Evolutionary conservation across 2,888 invertebrate species (phyloP), one percentile per base, ranked within the genome.

Genomic region (Ophraella communa): DNA sequence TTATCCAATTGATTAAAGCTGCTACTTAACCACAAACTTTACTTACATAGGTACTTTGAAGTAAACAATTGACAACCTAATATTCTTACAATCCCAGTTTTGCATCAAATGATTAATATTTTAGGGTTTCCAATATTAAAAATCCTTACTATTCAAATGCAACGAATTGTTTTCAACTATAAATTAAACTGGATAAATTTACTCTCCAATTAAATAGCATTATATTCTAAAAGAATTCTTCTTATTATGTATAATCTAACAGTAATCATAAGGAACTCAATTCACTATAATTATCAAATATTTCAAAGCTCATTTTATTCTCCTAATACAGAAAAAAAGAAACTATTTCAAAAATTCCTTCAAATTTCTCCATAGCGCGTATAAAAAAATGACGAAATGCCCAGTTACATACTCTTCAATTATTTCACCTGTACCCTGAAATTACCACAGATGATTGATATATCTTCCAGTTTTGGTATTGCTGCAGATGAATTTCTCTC

Each of bases 401-500:
- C 39, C 14, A 4, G 39, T 39, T 39, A 39, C 17, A 39, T 39
- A 39, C 17, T 39, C 17, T 39, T 39, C 14, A 39, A 14, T 5
- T 8, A 4, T 24, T 24, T n/a, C 24, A 30, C 30, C 10, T 30
- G 8, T 30, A 11, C 39, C 17, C 14, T 17, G 39, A 8, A 39
- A 39, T 39, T 39, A 39, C 39, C 17, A 5, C 4, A 17, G 14
- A 17, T 39, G 17, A 39, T 51, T 18, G 49, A 51, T 51, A 27
- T 27, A 30, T 27, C 27, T 18, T 30, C 49, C n/a, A 51, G 24
- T 51, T 51, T 51, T 51, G 49, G 49, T 14, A 49, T 49, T 24
- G n/a, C n/a, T n/a, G 49, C 49, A 49, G 49, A 49, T 49, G 49
- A 49, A 27, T 49, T 49, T 49, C 49, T 24, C 49, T 49, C 23